Evolutionary conservation across 2,888 invertebrate genomes (phyloP).

Genomic region (Luperina nickerlii): DNA sequence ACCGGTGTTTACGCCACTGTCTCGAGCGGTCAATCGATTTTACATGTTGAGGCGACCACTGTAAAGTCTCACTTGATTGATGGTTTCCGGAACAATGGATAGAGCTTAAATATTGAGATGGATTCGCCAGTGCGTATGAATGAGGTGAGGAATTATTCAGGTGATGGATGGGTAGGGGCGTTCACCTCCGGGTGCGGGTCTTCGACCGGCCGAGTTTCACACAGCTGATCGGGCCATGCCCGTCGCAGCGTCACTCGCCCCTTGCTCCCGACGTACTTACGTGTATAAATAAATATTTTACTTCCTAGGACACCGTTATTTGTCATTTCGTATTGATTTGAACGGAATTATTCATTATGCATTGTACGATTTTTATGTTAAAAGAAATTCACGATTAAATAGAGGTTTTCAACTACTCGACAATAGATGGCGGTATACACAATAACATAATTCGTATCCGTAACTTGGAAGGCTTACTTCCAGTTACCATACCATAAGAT

Average conservation of each 20-base stretch:
- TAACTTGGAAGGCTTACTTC: neutral
- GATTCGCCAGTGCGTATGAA: slow-evolving; percentile 84
- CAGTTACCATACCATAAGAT: too few species aligned
- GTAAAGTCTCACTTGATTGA: slow-evolving; percentile 73
- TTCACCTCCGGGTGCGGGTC: slow-evolving; percentile 82
- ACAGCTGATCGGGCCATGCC: slow-evolving; percentile 83
- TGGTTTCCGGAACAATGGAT: slow-evolving; percentile 82
- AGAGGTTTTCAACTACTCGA: slow-evolving; percentile 62
- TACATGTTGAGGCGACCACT: slow-evolving; percentile 66
- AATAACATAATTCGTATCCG: neutral
- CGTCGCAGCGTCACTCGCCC: slow-evolving; percentile 68
- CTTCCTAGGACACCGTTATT: slow-evolving; percentile 74
- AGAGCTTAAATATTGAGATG: slow-evolving; percentile 84
- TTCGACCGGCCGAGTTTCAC: slow-evolving; percentile 87
- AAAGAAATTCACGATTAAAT: neutral
- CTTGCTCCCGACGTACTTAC: slow-evolving; percentile 64
- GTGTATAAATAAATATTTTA: slow-evolving; percentile 76
- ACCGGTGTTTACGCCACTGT: slow-evolving; percentile 62
- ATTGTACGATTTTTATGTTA: neutral
- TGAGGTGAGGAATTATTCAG: slow-evolving; percentile 86
- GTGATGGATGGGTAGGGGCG: slow-evolving; percentile 81
- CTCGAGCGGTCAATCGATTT: slow-evolving; percentile 67
- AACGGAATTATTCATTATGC: slow-evolving; percentile 12
- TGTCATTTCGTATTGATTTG: slow-evolving; percentile 43
- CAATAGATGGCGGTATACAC: slow-evolving; percentile 68